phyloP scores from a whole-genome alignment of 23 tunicate species.

The Styela clava region DNA sequence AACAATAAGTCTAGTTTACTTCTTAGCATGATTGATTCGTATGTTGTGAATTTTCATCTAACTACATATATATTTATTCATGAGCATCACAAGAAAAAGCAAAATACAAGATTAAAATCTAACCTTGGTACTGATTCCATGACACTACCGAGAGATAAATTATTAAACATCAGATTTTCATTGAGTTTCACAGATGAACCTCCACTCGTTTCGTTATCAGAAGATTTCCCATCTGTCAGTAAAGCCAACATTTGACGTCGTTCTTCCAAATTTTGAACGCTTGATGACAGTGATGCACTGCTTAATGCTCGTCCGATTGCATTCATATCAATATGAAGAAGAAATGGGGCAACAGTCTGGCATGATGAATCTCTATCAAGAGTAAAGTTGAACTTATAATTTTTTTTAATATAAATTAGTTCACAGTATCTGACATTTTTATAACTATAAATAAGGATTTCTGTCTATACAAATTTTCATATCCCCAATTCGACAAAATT shows the following conservation, averaged over 20 bases:
- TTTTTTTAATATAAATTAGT: no score
- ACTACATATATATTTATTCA: no score
- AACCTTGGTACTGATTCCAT: constrained; percentile 13
- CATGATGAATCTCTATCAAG: constrained; percentile 4
- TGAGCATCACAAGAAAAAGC: no score
- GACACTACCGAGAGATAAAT: not conserved
- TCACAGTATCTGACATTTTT: no score
- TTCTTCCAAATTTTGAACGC: not conserved
- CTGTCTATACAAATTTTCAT: no score
- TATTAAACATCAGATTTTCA: constrained; percentile 7
- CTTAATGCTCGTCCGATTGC: constrained; percentile 16
- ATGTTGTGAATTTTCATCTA: no score
- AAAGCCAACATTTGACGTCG: not conserved
- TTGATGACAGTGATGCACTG: constrained; percentile 10
- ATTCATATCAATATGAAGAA: constrained; percentile 16
- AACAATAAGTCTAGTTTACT: no score
- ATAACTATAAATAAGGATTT: no score
- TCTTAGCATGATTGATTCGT: no score
- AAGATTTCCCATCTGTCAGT: not conserved
- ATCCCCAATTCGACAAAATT: no score
- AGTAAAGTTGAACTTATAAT: constrained; percentile 4
- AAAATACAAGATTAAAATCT: no score
- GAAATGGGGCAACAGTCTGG: constrained; percentile 26
- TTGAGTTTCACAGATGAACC: not conserved
- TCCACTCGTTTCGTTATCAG: not conserved